A percentile compares a stretch with the other conserved stretches of the same genome.
These are phyloP conservation scores for Sitophilus oryzae DNA, from an alignment of 1,140 invertebrate genomes.

Conservation along the genomic window DNA sequence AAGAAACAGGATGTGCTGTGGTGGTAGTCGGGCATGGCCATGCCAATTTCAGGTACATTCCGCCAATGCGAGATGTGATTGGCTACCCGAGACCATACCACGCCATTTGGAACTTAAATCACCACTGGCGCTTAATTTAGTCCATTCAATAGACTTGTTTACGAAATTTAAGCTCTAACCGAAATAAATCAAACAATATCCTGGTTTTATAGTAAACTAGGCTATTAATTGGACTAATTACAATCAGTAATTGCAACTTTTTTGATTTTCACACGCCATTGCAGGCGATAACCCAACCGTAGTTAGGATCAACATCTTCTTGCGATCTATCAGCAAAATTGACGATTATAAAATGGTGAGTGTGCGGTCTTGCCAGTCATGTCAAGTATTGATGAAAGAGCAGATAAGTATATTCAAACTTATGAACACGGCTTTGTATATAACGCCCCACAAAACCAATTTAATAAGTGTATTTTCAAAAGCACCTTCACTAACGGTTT, in stretches of 20 bases:
- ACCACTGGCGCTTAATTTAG: slow-evolving; percentile 6
- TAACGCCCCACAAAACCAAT: neutral
- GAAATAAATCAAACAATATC: too few species aligned
- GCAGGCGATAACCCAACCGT: slow-evolving; percentile 69
- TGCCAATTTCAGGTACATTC: slow-evolving; percentile 7
- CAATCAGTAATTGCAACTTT: slow-evolving; percentile 12
- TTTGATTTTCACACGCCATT: slow-evolving; percentile 42
- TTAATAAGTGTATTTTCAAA: neutral
- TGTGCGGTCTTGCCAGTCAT: slow-evolving; percentile 46
- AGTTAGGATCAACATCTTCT: slow-evolving; percentile 87
- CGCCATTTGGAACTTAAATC: slow-evolving; percentile 1
- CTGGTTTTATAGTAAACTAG: too few species aligned
- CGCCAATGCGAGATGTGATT: slow-evolving; percentile 39
- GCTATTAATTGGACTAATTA: too few species aligned
- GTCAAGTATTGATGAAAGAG: slow-evolving; percentile 37
- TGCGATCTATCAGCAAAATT: slow-evolving; percentile 96
- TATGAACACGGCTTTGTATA: slow-evolving; percentile 18
- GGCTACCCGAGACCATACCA: slow-evolving; percentile 32
- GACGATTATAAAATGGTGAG: slow-evolving; percentile 99
- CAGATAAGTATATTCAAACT: slow-evolving; percentile 26
- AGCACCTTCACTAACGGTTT: too few species aligned
- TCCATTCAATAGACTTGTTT: slow-evolving; percentile 18
- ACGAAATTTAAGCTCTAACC: too few species aligned
- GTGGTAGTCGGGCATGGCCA: slow-evolving; percentile 13
- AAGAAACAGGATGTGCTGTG: too few species aligned